phyloP scores from a whole-genome alignment of 2,797 vertebrate species.

The Nasua narica region DNA sequence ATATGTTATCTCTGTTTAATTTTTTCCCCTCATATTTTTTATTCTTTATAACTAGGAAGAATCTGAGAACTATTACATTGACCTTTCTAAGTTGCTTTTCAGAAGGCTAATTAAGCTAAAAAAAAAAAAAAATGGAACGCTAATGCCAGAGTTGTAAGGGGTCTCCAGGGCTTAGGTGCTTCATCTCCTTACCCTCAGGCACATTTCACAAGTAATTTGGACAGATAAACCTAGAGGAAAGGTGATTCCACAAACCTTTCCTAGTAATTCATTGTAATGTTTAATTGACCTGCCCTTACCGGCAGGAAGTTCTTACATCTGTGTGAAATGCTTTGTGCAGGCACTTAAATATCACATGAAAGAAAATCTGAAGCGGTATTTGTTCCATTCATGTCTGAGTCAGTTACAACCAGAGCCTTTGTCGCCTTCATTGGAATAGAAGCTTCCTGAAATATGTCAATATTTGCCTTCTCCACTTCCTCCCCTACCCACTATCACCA shows the following conservation, averaged over 20 bases:
- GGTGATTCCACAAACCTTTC: neutral
- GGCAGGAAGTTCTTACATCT: neutral
- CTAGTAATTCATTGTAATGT: neutral
- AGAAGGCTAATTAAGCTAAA: neutral
- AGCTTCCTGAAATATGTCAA: constrained; percentile 30
- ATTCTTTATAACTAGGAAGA: neutral
- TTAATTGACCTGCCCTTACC: constrained; percentile 14
- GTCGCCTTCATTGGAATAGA: constrained; percentile 15
- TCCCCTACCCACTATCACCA: neutral
- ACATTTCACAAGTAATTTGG: neutral
- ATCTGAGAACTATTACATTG: neutral
- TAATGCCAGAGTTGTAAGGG: accelerated
- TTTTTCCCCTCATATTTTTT: neutral
- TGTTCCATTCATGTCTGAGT: neutral
- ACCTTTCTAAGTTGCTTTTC: neutral
- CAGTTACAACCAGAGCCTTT: neutral
- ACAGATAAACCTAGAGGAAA: neutral
- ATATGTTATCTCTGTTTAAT: neutral
- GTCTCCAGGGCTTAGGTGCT: neutral
- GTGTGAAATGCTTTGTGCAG: neutral
- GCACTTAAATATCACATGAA: neutral
- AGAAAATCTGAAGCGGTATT: neutral
- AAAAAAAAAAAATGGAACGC: neutral
- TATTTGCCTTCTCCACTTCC: neutral
- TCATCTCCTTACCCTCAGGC: neutral